Base-by-base conservation (phyloP, 2,888 invertebrate species). In the Rhopalosiphum nymphaeae region DNA sequence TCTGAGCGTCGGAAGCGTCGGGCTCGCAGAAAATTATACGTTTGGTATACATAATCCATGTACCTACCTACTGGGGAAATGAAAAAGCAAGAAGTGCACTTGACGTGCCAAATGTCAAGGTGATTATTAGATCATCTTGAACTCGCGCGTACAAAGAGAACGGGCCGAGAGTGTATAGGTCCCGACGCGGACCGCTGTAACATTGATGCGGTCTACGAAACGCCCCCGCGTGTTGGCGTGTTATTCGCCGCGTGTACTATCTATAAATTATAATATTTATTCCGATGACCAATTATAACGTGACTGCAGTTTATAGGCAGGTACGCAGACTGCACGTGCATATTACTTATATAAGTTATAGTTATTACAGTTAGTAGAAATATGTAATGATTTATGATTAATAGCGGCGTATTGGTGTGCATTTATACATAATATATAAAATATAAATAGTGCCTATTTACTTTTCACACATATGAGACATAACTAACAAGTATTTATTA, bases 21-120 rank as follows among this genome's bases (percentile, higher is more conserved):
- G 7, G 10, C 5, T 44, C 5, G 36, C 21, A 92, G 53, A 29
- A 88, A 92, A 92, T 78, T 88, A 57, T 42, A 67, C 21, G 53
- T 88, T 88, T 88, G 46, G 46, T 5, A 53, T 53, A 21, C 21
- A 53, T 13, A 36, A 78, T 78, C 21, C 25, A 21, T 7, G 36
- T 78, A 78, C 78, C 78, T 67, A 67, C 13, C n/a, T 46, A 53
- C 25, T 25, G 25, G 10, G 44, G 56, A 91, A 61, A 91, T 46
- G 11, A n/a, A 86, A 91, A 85, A 57, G 25, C 44, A 42, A 46
- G 13, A 46, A 86, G 91, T 91, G 92, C 88, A 53, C 67, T 88
- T 87, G 88, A 85, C n/a, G n/a, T n/a, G 92, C 49, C 61, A 92
- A 92, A 92, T 92, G 92, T 92, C 92, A 92, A 92, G 92, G 92